Percentiles rank a stretch among this genome's conserved stretches.
These are phyloP conservation scores for Urocolius indicus DNA, from an alignment of 2,113 vertebrate genomes.

Conservation along the genomic window DNA sequence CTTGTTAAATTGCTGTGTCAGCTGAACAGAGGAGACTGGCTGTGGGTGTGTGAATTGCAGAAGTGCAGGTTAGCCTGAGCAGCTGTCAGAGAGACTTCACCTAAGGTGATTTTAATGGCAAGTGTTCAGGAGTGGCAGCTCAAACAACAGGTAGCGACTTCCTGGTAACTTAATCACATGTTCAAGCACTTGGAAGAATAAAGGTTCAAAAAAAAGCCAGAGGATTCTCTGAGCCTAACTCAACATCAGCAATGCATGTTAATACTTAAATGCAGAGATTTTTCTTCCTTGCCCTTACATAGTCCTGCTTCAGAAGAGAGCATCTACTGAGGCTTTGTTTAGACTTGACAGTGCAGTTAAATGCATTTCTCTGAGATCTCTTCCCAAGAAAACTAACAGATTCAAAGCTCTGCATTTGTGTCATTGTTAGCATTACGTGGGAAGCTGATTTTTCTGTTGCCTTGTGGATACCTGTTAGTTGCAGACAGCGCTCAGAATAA, in stretches of 20 bases:
- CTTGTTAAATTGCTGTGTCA: neutral
- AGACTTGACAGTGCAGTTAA: neutral
- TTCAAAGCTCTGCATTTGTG: neutral
- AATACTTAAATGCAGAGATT: neutral
- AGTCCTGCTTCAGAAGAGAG: neutral
- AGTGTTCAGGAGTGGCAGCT: neutral
- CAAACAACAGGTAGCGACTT: neutral
- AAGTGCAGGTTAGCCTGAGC: neutral
- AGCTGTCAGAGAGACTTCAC: neutral
- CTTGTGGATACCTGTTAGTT: neutral
- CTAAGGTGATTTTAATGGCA: neutral
- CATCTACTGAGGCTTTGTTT: neutral
- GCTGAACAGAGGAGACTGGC: neutral
- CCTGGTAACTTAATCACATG: neutral
- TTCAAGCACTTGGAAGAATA: neutral
- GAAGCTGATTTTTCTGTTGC: neutral
- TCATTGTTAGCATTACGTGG: neutral
- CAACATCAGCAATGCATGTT: neutral
- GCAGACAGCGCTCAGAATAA: neutral
- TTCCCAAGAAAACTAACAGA: neutral
- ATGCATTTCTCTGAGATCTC: neutral
- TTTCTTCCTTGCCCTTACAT: neutral
- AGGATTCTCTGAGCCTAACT: neutral
- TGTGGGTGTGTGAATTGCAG: neutral
- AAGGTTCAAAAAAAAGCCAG: neutral